Evolutionary conservation across 2,113 vertebrate genomes (phyloP), one percentile per base, ranked within the genome.

Genomic region (Bucco capensis): DNA sequence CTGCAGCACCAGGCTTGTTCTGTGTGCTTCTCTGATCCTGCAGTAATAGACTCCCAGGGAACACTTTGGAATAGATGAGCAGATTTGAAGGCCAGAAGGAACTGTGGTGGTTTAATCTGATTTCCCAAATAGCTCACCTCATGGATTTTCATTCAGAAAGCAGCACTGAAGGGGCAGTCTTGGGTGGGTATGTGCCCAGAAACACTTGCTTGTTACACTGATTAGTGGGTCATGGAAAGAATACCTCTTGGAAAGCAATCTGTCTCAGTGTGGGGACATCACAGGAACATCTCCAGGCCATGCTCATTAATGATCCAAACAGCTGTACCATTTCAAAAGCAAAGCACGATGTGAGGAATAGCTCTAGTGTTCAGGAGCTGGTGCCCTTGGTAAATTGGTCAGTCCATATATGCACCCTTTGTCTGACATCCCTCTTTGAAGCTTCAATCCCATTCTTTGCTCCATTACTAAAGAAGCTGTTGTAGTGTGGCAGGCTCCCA

Each of bases 11-110:
- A 72, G 78, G 19, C 77, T 75, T 83, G 73, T 58, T 91, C 49
- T 64, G 19, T 86, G 57, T 64, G 42, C 10, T 79, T 86, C 83
- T 88, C 86, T 95, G 73, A 90, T 84, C 83, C 83, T 77, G 49
- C 83, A 69, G 80, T 49, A 88, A 75, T 14, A 67, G 73, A 74
- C 80, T 95, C 53, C 46, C 35, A 30, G 80, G 82, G 72, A 94
- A 69, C 77, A 86, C 53, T 93, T n/a, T 91, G 53, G 89, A 94
- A 91, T 54, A 93, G 79, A 89, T 79, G 11, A 86, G 50, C 73
- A 94, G 75, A 56, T 89, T 62, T 88, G 88, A 89, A 95, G 64
- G 56, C 91, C 67, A 49, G 2, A 86, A 91, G 89, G 73, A 61
- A 47, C 56, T 61, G 15, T 51, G 80, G 47, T 82, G 61, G 50